phyloP scores from a whole-genome alignment of 2,888 invertebrate genomes.

The Eupithecia abbreviata region DNA sequence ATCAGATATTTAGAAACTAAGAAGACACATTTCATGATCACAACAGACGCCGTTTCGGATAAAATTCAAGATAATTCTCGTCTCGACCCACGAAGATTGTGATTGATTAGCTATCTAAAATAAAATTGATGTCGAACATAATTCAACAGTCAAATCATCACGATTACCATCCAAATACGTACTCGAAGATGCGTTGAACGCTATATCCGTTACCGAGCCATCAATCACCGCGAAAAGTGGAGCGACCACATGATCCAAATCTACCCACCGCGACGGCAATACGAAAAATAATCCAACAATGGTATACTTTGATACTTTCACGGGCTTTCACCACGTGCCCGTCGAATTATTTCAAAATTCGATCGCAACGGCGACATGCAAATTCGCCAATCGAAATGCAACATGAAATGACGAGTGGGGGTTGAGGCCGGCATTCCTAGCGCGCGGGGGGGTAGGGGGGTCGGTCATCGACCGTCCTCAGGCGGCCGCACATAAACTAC shows the following conservation, averaged over 20 bases:
- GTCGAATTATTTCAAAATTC: constrained; percentile 52
- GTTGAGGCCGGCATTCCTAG: constrained; percentile 71
- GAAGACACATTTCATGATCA: constrained; percentile 25
- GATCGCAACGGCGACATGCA: constrained; percentile 67
- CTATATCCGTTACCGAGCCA: constrained; percentile 48
- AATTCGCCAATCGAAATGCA: constrained; percentile 79
- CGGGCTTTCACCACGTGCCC: constrained; percentile 61
- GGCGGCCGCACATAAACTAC: constrained; percentile 78
- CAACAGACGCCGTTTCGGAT: constrained; percentile 25
- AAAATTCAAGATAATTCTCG: constrained; percentile 27
- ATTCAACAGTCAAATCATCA: constrained; percentile 41
- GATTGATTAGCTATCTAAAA: constrained; percentile 45
- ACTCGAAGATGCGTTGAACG: constrained; percentile 38
- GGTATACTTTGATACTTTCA: constrained; percentile 53
- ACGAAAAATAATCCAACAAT: constrained; percentile 50
- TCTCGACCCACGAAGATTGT: constrained; percentile 40
- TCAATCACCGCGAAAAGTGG: constrained; percentile 51
- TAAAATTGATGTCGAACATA: constrained; percentile 39
- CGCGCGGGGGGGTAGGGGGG: constrained; percentile 61
- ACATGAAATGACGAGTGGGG: constrained; percentile 71
- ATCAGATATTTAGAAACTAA: neutral
- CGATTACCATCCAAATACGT: constrained; percentile 37
- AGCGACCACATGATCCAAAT: constrained; percentile 50
- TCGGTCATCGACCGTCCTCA: constrained; percentile 83
- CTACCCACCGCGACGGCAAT: constrained; percentile 46